Percentiles rank a stretch among this genome's conserved stretches.
Evolutionary conservation across 1,140 invertebrate species (phyloP).

Genomic region (Sitophilus oryzae): DNA sequence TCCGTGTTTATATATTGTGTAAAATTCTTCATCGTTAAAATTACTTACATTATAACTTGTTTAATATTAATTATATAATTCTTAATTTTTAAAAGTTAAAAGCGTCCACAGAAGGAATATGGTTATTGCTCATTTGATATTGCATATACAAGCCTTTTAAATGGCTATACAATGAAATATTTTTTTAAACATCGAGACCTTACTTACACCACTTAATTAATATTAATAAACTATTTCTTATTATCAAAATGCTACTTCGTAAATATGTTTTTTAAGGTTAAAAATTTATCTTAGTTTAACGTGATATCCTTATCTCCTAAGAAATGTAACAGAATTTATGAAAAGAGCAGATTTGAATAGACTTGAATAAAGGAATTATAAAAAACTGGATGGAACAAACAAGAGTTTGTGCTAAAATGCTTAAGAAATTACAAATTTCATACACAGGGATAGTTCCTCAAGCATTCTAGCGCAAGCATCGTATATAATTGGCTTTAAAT

Average conservation of each 20-base stretch:
- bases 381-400: no score
- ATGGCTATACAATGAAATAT: conserved; percentile 34
- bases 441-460: no score
- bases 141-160: conserved; percentile 47
- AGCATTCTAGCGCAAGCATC: no score
- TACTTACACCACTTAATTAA: conserved; percentile 10
- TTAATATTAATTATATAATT: conserved; percentile 41
- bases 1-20: conserved; percentile 46
- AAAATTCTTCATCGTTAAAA: conserved; percentile 46
- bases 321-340: no score
- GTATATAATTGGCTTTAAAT: no score
- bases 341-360: no score
- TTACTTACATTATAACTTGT: conserved; percentile 45
- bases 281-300: no score
- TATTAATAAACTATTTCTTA: conserved; percentile 1
- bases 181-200: conserved; percentile 16
- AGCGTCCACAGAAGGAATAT: conserved; percentile 50
- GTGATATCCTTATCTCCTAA: no score
- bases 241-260: neutral
- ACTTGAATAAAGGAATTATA: no score
- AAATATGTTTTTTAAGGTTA: neutral
- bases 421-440: no score
- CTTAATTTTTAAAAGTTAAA: conserved; percentile 45
- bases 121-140: conserved; percentile 50
- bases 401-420: no score